Evolutionary conservation across 2,888 invertebrate genomes (phyloP).

Genomic region (Mythimna pallens): DNA sequence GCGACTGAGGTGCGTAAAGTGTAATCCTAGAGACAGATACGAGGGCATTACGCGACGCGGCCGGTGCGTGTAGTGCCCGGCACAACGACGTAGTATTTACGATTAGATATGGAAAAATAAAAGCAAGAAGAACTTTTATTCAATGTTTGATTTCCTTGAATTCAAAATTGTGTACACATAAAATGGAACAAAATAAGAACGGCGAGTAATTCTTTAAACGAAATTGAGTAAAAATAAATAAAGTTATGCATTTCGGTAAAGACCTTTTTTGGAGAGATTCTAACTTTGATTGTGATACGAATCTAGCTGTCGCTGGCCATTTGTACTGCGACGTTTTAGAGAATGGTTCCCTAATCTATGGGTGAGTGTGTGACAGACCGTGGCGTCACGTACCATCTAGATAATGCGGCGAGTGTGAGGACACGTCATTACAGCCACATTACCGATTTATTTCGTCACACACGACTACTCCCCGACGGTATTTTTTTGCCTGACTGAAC

Average conservation of each 20-base stretch:
- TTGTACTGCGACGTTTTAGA: background rate
- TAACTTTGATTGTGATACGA: conserved; percentile 29
- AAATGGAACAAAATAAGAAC: too few relatives aligned
- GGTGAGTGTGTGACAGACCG: conserved; percentile 42
- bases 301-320: background rate
- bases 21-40: conserved; percentile 72
- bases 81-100: conserved; percentile 33
- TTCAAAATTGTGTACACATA: background rate
- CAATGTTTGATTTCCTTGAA: conserved; percentile 5
- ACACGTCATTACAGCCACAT: conserved; percentile 76
- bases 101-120: conserved; percentile 39
- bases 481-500: conserved; percentile 51
- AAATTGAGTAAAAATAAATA: background rate
- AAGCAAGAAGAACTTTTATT: conserved; percentile 3
- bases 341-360: background rate
- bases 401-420: conserved; percentile 57
- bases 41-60: conserved; percentile 62
- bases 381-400: conserved; percentile 39
- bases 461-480: conserved; percentile 65
- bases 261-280: background rate
- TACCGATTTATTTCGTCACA: conserved; percentile 79
- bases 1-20: conserved; percentile 73
- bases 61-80: background rate
- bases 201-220: background rate
- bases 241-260: conserved; percentile 26